phyloP scores from a whole-genome alignment of 2,113 vertebrate genomes.

The human region GRCh38 chr13:68181001-68181500 shows the following conservation, averaged over 20 bases:
- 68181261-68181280: not conserved
- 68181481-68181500: not conserved
- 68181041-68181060: not conserved
- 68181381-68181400: not conserved
- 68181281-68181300: not conserved
- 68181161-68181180: not conserved
- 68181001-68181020: not conserved
- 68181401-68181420: not conserved
- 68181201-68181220: not conserved
- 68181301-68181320: not conserved
- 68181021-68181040: not conserved
- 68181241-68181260: not conserved
- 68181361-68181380: not conserved
- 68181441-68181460: constrained; percentile 24
- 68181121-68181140: not conserved
- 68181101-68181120: not conserved
- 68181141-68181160: not conserved
- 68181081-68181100: not conserved
- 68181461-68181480: not conserved
- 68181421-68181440: not conserved
- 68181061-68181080: not conserved
- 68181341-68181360: not conserved
- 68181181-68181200: not conserved
- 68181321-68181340: not conserved
- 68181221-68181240: not conserved